phyloP scores from a whole-genome alignment of 2,888 invertebrate genomes.

The Agrochola macilenta region DNA sequence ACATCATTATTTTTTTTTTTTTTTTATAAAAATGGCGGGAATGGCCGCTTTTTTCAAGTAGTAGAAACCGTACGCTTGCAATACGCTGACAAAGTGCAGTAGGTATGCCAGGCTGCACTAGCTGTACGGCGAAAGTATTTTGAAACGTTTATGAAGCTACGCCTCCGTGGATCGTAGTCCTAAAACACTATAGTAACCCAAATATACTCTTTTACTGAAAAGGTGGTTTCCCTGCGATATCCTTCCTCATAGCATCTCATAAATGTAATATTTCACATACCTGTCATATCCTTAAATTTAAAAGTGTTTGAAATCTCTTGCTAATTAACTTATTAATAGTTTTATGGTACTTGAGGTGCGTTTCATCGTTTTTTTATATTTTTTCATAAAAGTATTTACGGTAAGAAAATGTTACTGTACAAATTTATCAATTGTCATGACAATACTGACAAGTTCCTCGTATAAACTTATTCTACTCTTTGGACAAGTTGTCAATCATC shows the following conservation, averaged over 20 bases:
- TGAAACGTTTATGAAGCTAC: background rate
- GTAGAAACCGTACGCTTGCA: background rate
- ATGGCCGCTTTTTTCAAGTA: background rate
- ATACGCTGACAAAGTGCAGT: background rate
- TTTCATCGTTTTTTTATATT: background rate
- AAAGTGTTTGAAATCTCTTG: conserved; percentile 10
- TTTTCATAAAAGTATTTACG: background rate
- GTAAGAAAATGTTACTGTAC: background rate
- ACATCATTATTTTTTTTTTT: no score
- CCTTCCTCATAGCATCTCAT: no score
- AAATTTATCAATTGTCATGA: conserved; percentile 2
- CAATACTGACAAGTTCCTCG: background rate
- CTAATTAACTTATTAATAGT: background rate
- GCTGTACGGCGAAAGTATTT: background rate
- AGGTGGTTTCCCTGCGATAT: no score
- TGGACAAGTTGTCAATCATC: background rate
- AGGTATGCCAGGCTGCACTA: background rate
- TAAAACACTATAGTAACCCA: background rate
- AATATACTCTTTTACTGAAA: no score
- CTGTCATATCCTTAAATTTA: conserved; percentile 13
- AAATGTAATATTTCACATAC: conserved; percentile 1
- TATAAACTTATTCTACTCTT: no score
- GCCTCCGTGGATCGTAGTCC: background rate
- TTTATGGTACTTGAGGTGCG: no score
- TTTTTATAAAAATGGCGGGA: background rate